Percentiles rank a stretch among this genome's conserved stretches.
Evolutionary conservation across 2,113 vertebrate genomes (phyloP).

Genomic region (Cephalopterus ornatus): DNA sequence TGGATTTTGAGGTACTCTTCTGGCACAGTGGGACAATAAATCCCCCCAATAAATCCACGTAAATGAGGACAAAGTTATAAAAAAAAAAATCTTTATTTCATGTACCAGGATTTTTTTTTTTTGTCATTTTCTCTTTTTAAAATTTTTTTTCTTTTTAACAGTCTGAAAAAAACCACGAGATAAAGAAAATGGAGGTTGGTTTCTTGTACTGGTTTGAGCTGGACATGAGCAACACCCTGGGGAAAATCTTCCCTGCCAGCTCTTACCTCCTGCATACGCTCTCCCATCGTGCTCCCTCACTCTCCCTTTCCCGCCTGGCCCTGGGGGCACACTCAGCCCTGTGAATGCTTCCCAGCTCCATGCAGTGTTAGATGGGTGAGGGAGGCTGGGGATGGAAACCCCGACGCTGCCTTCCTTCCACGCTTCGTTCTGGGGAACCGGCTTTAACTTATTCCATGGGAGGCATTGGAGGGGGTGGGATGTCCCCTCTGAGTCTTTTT

Average conservation of each 20-base stretch:
- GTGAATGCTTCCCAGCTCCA: slow-evolving; percentile 29
- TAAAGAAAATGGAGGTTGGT: slow-evolving; percentile 78
- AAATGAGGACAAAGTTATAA: slow-evolving; percentile 58
- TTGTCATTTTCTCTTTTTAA: slow-evolving; percentile 79
- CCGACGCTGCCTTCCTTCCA: background rate
- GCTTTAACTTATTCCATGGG: background rate
- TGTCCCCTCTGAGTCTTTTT: background rate
- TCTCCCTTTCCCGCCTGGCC: background rate
- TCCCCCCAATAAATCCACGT: slow-evolving; percentile 30
- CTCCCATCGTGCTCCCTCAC: background rate
- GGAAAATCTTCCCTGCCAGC: slow-evolving; percentile 57
- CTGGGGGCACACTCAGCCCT: background rate
- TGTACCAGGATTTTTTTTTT: slow-evolving; percentile 80
- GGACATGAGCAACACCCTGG: slow-evolving; percentile 62
- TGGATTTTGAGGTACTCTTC: background rate
- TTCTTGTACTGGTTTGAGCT: slow-evolving; percentile 74
- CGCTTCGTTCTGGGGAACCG: background rate
- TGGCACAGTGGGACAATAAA: background rate
- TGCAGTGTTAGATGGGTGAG: background rate
- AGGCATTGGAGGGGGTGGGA: background rate
- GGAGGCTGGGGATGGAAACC: background rate
- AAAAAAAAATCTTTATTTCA: slow-evolving; percentile 83
- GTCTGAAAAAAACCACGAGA: slow-evolving; percentile 80
- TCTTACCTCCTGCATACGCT: background rate
- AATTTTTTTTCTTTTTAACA: slow-evolving; percentile 82